A percentile compares a stretch with the other conserved stretches of the same genome.
These are phyloP conservation scores for Chaetodon trifasciatus DNA, from an alignment of 2,797 vertebrate genomes.

Conservation along the genomic window DNA sequence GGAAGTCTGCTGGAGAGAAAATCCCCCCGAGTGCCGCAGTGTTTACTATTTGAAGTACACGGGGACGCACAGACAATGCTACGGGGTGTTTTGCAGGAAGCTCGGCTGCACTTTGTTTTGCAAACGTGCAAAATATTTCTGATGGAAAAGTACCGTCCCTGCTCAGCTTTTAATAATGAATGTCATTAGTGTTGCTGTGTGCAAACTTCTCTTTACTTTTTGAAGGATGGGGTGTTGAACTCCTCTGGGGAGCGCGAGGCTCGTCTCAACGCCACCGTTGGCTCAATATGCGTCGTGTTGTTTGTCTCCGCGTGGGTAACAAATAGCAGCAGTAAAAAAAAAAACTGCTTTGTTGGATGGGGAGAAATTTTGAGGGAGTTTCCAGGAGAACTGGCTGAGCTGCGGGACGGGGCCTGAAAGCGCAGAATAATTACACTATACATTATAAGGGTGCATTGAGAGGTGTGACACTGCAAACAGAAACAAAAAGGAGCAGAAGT, in stretches of 20 bases:
- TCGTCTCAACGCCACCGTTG: slow-evolving; percentile 1
- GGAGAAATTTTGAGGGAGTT: slow-evolving; percentile 4
- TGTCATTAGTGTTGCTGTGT: slow-evolving; percentile 22
- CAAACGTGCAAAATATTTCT: slow-evolving; percentile 16
- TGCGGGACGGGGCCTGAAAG: too few species aligned
- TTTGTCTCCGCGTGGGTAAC: not conserved
- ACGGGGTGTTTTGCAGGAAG: slow-evolving; percentile 1
- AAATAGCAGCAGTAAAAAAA: slow-evolving; percentile 4
- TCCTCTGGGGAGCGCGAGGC: slow-evolving; percentile 10
- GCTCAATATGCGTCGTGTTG: not conserved
- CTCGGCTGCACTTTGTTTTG: not conserved
- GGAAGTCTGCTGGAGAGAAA: not conserved
- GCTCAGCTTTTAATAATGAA: slow-evolving; percentile 22
- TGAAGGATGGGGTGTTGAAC: not conserved
- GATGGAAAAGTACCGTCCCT: not conserved
- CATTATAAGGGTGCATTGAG: not conserved
- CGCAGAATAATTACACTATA: not conserved
- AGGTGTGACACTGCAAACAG: not conserved
- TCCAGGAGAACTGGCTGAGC: not conserved
- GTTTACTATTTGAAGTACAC: slow-evolving; percentile 29
- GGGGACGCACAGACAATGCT: not conserved
- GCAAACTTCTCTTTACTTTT: not conserved
- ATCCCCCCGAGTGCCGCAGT: not conserved
- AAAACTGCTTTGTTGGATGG: slow-evolving; percentile 11
- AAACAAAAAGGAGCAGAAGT: not conserved